Evolutionary conservation across 1,140 invertebrate species (phyloP).

Genomic region (Paraescarpia echinospica): DNA sequence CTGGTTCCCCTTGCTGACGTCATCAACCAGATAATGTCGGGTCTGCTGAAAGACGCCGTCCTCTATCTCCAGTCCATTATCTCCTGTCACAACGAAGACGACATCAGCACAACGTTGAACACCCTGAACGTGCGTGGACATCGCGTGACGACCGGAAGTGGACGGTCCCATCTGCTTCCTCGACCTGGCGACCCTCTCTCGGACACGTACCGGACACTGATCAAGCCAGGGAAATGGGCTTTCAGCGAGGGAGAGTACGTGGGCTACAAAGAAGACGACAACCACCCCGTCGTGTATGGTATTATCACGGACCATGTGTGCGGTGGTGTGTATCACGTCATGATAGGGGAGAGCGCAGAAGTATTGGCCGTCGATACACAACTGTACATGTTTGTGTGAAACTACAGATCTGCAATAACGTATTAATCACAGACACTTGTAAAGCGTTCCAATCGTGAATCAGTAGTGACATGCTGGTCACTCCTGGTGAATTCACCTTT

Average conservation of each 20-base stretch:
- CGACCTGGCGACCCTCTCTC: background rate
- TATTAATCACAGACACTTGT: too few relatives aligned
- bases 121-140: background rate
- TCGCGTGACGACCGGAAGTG: background rate
- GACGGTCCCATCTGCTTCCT: background rate
- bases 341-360: background rate
- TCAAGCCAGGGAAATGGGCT: background rate
- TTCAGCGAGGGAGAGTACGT: background rate
- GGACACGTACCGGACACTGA: background rate
- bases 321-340: background rate
- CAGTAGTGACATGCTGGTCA: background rate
- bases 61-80: slow-evolving; percentile 34
- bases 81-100: slow-evolving; percentile 7
- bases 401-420: background rate
- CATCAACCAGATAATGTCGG: slow-evolving; percentile 29
- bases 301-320: background rate
- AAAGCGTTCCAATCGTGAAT: background rate
- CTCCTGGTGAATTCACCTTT: too few relatives aligned
- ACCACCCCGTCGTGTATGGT: background rate
- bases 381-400: background rate
- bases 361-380: background rate
- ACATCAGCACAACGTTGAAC: background rate
- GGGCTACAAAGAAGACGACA: background rate
- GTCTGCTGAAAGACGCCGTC: slow-evolving; percentile 30
- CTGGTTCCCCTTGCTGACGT: slow-evolving; percentile 31